Base-by-base conservation (phyloP, 2,888 invertebrate species). In the Meteorus cinctellus region DNA sequence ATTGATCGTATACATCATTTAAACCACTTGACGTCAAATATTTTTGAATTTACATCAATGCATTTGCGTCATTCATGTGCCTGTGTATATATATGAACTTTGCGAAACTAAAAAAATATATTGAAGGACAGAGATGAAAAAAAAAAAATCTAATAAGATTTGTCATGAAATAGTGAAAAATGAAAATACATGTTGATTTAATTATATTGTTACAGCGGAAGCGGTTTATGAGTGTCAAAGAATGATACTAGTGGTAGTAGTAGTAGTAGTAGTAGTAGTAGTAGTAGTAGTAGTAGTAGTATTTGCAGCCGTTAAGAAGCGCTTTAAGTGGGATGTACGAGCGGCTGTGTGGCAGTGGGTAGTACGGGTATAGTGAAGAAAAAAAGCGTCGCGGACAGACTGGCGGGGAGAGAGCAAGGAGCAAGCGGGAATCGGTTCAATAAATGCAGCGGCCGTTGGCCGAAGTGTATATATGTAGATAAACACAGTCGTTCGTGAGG, bases 391-490 rank as follows among this genome's bases (percentile, higher is more conserved):
- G 75, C 60, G 65, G 55, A 76, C 55, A 65, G 75, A 68, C 59
- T 71, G 67, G 62, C 74, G 34, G 67, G 45, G 72, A 74, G 75
- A 62, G 76, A 71, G 48, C 51, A 73, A 77, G 68, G 16, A 73
- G 67, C 67, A 65, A 77, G 72, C 65, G 78, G 73, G 79, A 79
- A 82, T 84, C 83, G 83, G 84, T 84, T 84, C 84, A 82, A 84
- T 84, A 84, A 84, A 84, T 82, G 84, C 83, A 81, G 72, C 81
- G 80, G 79, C 78, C 79, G 79, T 81, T 81, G 81, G 79, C 81
- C 80, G 80, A 71, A 72, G 62, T 41, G 63, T 75, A 63, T 48
- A 70, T n/a, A 14, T 65, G 36, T 65, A n/a, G 12, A 66, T 41
- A 36, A 36, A 36, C 24, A 65, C 34, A 66, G 36, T 24, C 36